Evolutionary conservation across 64 coral and sea anemone genomes (phyloP).

Genomic region (Pachyseris speciosa): DNA sequence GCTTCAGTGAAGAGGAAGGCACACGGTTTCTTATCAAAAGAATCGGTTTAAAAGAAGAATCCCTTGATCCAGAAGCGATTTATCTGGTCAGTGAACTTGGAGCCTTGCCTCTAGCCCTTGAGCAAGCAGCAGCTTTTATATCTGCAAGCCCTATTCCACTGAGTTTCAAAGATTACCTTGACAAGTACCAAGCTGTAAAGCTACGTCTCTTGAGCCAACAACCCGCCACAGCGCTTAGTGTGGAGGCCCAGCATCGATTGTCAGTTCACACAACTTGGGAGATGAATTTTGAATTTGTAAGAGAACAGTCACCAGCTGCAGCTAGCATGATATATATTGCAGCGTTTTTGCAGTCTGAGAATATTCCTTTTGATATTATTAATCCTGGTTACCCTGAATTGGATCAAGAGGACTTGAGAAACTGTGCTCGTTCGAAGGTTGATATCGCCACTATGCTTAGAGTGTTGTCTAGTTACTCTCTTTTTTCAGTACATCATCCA

Average conservation of each 20-base stretch:
- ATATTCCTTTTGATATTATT: constrained; percentile 44
- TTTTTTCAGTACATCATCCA: background rate
- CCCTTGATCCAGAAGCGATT: constrained; percentile 1
- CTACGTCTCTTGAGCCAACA: background rate
- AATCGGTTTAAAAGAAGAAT: background rate
- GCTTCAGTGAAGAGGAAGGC: constrained; percentile 30
- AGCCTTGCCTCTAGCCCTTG: constrained; percentile 37
- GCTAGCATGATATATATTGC: constrained; percentile 62
- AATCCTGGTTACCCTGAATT: constrained; percentile 53
- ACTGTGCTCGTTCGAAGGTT: background rate
- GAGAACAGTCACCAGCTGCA: constrained; percentile 23
- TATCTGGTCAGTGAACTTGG: constrained; percentile 25
- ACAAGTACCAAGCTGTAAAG: constrained; percentile 8
- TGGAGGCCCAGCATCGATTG: constrained; percentile 41
- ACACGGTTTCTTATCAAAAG: constrained; percentile 33
- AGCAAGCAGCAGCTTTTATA: constrained; percentile 56
- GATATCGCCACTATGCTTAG: background rate
- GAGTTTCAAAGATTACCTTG: constrained; percentile 28
- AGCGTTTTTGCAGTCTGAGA: constrained; percentile 44
- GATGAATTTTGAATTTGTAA: constrained; percentile 57
- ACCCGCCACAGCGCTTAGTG: constrained; percentile 3
- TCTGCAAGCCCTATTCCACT: constrained; percentile 27
- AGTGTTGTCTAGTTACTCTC: constrained; percentile 28
- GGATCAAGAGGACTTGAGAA: constrained; percentile 14
- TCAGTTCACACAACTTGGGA: constrained; percentile 60